Conservation (phyloP, 2,113 vertebrate genomes). For the Pachypanchax playfairii region DNA sequence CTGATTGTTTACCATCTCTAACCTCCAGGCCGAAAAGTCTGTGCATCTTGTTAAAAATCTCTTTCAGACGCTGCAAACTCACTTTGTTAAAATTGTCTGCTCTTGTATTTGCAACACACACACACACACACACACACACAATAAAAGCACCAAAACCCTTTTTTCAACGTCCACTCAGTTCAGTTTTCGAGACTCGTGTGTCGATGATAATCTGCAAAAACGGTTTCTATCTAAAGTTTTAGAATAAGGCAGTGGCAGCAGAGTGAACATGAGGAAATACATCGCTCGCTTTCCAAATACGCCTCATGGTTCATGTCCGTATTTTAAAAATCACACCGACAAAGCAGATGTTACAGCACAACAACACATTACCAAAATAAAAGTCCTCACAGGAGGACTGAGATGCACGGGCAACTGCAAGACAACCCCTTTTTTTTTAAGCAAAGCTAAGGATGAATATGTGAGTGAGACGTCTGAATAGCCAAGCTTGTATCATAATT, state of each 20-base stretch:
- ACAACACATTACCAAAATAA: conserved; percentile 43
- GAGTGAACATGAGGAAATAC: conserved; percentile 33
- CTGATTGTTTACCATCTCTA: conserved; percentile 46
- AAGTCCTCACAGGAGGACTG: conserved; percentile 38
- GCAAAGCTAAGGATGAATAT: conserved; percentile 55
- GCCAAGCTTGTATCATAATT: conserved; percentile 36
- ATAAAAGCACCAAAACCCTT: not conserved
- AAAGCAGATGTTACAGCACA: conserved; percentile 49
- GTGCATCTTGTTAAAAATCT: conserved; percentile 36
- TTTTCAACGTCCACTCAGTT: conserved; percentile 7
- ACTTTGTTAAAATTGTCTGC: conserved; percentile 21
- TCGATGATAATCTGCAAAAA: conserved; percentile 6
- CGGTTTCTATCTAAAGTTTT: not conserved
- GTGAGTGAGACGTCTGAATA: conserved; percentile 39
- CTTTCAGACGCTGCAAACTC: conserved; percentile 28
- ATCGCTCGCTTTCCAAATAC: conserved; percentile 23
- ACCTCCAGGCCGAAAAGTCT: conserved; percentile 54
- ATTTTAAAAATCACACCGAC: conserved; percentile 29
- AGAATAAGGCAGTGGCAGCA: conserved; percentile 35
- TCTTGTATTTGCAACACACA: conserved; percentile 13
- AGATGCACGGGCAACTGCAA: conserved; percentile 27
- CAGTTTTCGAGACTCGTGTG: conserved; percentile 11
- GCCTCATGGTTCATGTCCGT: conserved; percentile 15
- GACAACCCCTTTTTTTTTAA: conserved; percentile 38
- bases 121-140: not conserved